These are phyloP conservation scores for Pristiophorus japonicus DNA, from an alignment of 2,113 vertebrate species.

Conservation along the genomic window DNA sequence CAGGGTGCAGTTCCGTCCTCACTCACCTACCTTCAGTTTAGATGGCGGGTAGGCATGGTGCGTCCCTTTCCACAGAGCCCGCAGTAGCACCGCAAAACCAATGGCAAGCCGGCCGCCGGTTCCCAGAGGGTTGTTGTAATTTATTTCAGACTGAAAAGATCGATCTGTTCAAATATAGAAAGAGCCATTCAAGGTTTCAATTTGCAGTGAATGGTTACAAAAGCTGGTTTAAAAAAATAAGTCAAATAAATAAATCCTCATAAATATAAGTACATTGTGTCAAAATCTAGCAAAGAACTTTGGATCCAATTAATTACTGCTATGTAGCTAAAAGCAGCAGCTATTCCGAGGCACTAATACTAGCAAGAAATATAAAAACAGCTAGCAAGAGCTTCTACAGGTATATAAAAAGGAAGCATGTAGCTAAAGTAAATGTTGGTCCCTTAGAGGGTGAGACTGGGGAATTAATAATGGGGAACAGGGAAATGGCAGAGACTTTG, in stretches of 20 bases:
- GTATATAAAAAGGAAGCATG: too few relatives aligned
- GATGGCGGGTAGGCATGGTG: conserved; percentile 96
- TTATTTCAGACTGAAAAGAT: conserved; percentile 89
- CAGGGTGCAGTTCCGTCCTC: background rate
- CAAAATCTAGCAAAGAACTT: background rate
- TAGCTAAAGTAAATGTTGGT: too few relatives aligned
- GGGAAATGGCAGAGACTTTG: too few relatives aligned
- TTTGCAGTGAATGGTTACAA: background rate
- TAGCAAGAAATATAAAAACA: too few relatives aligned
- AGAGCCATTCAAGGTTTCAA: background rate
- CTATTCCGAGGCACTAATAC: background rate
- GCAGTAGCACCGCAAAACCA: conserved; percentile 84
- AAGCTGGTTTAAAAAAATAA: background rate
- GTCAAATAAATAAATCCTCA: background rate
- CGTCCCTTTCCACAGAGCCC: conserved; percentile 91
- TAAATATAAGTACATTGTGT: background rate
- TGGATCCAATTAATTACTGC: background rate
- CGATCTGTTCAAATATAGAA: conserved; percentile 60
- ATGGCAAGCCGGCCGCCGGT: conserved; percentile 88
- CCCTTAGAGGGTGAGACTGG: too few relatives aligned
- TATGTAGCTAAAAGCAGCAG: background rate
- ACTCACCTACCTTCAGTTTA: conserved; percentile 78
- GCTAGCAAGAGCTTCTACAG: too few relatives aligned
- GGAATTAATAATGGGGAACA: too few relatives aligned
- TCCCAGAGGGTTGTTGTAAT: conserved; percentile 89